These are phyloP conservation scores for Isaurus tuberculatus DNA, from an alignment of 92 coral and sea anemone species.

Conservation along the genomic window DNA sequence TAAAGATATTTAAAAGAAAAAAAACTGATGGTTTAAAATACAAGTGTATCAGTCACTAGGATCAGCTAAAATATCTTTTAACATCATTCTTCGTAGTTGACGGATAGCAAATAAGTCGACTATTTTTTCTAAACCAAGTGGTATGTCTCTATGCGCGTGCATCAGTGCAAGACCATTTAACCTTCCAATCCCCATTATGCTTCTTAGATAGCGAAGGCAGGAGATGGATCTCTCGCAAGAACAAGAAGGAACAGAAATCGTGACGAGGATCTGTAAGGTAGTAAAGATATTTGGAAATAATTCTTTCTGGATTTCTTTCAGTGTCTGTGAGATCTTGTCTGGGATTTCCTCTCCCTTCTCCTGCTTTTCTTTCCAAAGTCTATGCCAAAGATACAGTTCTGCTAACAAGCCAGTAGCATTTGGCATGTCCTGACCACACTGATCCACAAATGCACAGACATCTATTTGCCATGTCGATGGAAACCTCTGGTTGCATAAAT, in stretches of 20 bases:
- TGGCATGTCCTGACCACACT: slow-evolving; percentile 45
- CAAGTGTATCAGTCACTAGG: too few species aligned
- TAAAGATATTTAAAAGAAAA: too few species aligned
- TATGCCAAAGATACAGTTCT: slow-evolving; percentile 61
- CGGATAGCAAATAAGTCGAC: slow-evolving; percentile 54
- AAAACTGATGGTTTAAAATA: too few species aligned
- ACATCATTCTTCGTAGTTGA: slow-evolving; percentile 55
- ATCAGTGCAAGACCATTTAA: slow-evolving; percentile 4
- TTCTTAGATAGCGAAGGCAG: slow-evolving; percentile 52
- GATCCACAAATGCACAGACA: slow-evolving; percentile 46
- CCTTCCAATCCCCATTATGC: slow-evolving; percentile 39
- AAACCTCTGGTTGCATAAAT: slow-evolving; percentile 62
- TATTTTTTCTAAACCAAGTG: slow-evolving; percentile 56
- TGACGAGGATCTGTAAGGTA: slow-evolving; percentile 52
- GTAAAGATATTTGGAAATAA: slow-evolving; percentile 38
- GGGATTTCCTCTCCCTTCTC: slow-evolving; percentile 57
- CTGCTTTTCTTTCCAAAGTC: slow-evolving; percentile 54
- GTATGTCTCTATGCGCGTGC: slow-evolving; percentile 53
- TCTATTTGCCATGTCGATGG: slow-evolving; percentile 54
- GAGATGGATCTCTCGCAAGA: slow-evolving; percentile 60
- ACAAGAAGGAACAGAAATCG: slow-evolving; percentile 57
- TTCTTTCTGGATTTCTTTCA: slow-evolving; percentile 14
- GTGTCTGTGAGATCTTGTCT: slow-evolving; percentile 49
- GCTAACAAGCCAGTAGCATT: slow-evolving; percentile 63
- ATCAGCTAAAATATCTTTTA: slow-evolving; percentile 52